phyloP scores from a whole-genome alignment of 2,797 vertebrate species.

The Takifugu ocellatus region DNA sequence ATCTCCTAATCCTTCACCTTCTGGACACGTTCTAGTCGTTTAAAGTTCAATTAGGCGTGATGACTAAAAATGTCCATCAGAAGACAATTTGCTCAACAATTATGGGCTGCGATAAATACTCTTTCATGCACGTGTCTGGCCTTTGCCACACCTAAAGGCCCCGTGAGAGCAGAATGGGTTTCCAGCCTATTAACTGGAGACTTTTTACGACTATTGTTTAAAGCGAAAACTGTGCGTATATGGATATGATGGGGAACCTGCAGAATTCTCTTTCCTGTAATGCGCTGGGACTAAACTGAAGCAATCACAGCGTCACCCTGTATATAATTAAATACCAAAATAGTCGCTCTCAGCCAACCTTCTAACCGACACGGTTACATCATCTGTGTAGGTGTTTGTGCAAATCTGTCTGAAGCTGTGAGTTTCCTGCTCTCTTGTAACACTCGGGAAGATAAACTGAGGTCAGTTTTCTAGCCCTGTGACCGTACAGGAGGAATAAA shows the following conservation, averaged over 20 bases:
- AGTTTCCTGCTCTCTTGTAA: constrained; percentile 27
- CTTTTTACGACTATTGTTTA: constrained; percentile 16
- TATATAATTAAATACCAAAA: constrained; percentile 38
- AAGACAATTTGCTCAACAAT: constrained; percentile 64
- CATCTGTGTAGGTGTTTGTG: constrained; percentile 57
- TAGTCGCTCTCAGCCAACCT: constrained; percentile 37
- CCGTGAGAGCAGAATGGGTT: constrained; percentile 34
- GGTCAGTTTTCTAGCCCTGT: constrained; percentile 36
- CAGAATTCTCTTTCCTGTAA: constrained; percentile 6
- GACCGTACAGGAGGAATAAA: constrained; percentile 28
- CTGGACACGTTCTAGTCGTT: constrained; percentile 46
- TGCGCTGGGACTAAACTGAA: constrained; percentile 20
- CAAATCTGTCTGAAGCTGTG: constrained; percentile 44
- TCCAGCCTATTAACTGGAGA: constrained; percentile 27
- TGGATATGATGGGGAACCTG: constrained; percentile 13
- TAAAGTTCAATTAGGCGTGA: constrained; percentile 66
- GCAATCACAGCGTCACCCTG: constrained; percentile 22
- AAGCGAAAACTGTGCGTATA: constrained; percentile 14
- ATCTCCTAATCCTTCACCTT: constrained; percentile 45
- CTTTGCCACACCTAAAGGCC: constrained; percentile 32
- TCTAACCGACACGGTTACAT: constrained; percentile 55
- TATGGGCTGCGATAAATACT: constrained; percentile 53
- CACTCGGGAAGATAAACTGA: constrained; percentile 25
- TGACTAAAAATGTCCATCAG: constrained; percentile 57
- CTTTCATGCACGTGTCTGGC: constrained; percentile 37